Percentiles rank a stretch among this genome's conserved stretches.
Conservation (phyloP, 2,888 invertebrate genomes). For the Eupeodes latifasciatus region DNA sequence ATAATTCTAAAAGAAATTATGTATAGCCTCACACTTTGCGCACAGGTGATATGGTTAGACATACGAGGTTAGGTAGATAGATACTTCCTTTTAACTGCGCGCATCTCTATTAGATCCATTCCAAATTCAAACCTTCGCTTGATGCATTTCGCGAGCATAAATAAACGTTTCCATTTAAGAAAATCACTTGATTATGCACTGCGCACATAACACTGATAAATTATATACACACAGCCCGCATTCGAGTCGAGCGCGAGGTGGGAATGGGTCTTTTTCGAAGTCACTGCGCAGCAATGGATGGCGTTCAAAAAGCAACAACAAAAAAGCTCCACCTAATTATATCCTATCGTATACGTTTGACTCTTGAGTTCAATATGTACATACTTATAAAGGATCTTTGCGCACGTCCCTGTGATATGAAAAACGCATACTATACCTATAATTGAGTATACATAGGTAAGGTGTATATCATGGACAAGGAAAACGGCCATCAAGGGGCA, state of each 20-base stretch:
- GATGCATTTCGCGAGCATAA: constrained; percentile 55
- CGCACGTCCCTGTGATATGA: constrained; percentile 27
- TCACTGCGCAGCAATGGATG: constrained; percentile 16
- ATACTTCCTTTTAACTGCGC: constrained; percentile 35
- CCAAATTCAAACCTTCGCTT: neutral
- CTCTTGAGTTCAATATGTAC: constrained; percentile 60
- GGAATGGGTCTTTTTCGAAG: constrained; percentile 51
- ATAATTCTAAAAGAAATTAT: constrained; percentile 30
- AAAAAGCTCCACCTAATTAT: constrained; percentile 70
- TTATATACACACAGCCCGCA: constrained; percentile 54
- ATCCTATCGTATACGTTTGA: constrained; percentile 69
- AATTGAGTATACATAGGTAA: neutral
- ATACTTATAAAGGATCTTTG: constrained; percentile 40
- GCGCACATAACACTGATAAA: constrained; percentile 69
- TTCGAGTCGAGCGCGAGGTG: constrained; percentile 47
- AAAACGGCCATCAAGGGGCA: constrained; percentile 57
- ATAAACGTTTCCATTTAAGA: constrained; percentile 77
- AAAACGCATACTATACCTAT: constrained; percentile 36
- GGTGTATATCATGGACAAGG: neutral
- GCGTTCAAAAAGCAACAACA: neutral
- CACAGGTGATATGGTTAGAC: no score
- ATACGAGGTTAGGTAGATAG: no score
- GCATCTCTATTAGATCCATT: constrained; percentile 65
- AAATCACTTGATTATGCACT: constrained; percentile 80
- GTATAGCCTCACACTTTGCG: neutral